These are phyloP conservation scores for Dipodomys spectabilis DNA, from an alignment of 2,113 vertebrate genomes.

Conservation along the genomic window DNA sequence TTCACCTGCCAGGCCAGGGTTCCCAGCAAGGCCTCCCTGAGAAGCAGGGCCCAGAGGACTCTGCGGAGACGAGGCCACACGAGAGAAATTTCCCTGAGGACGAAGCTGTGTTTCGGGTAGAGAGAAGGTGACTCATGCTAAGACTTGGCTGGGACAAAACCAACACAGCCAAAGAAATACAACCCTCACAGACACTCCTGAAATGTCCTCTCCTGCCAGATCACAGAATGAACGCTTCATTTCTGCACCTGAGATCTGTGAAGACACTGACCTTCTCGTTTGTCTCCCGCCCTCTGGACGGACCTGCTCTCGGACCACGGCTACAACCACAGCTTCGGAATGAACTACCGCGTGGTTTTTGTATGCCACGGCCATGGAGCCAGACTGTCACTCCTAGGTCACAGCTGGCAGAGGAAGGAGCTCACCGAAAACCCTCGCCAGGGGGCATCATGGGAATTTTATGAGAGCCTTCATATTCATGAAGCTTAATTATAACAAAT, in stretches of 20 bases:
- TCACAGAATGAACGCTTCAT: neutral
- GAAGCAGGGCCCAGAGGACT: neutral
- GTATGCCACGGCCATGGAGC: neutral
- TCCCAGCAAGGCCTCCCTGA: fast-evolving
- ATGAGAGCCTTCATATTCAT: conserved; percentile 87
- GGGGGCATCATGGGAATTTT: conserved; percentile 80
- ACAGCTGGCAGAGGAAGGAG: conserved; percentile 77
- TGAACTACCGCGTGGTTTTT: neutral
- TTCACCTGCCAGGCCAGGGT: fast-evolving
- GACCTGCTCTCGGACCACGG: neutral
- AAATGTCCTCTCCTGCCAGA: neutral
- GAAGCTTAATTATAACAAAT: conserved; percentile 89
- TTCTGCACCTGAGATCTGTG: neutral
- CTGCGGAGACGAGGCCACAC: neutral
- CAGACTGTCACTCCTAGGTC: conserved; percentile 70
- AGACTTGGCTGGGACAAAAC: neutral
- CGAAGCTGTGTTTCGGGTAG: neutral
- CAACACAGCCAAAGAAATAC: neutral
- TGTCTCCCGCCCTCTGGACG: neutral
- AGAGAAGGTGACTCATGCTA: neutral
- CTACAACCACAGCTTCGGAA: conserved; percentile 48
- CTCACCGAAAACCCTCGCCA: conserved; percentile 72
- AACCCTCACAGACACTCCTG: neutral
- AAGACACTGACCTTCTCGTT: neutral
- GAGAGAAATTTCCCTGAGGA: neutral